Evolutionary conservation across 2,888 invertebrate genomes (phyloP), one percentile per base, ranked within the genome.

Genomic region (Xanthia togata): DNA sequence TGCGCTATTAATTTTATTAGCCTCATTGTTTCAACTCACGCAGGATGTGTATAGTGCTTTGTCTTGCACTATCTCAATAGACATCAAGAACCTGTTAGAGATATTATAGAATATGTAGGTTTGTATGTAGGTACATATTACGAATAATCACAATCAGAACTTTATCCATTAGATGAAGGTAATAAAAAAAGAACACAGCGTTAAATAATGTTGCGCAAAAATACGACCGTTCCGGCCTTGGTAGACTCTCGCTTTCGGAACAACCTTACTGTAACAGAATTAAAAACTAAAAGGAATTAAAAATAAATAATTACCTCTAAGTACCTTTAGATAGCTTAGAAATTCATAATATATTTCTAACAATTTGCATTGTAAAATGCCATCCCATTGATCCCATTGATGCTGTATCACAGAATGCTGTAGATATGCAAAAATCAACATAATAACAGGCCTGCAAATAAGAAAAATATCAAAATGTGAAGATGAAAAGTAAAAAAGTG

Each of bases 201-300:
- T 77, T 77, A 67, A 79, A 65, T 81, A 77, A n/a, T 67, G 67
- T 86, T 86, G 83, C 81, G 82, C 74, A 84, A 85, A 82, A 79
- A 77, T 76, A 79, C 73, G 47, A 76, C 81, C 79, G 78, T 83
- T 85, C 70, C 89, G 86, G 85, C 92, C 91, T 92, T 92, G 89
- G 77, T 75, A 81, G 85, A 79, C 84, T 89, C 88, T 90, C 90
- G 87, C 89, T 91, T 91, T 91, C 89, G 73, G 88, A 88, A 78
- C 81, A 88, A 87, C 85, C 86, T 90, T 88, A 85, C 79, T 83
- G 70, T 72, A 83, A 76, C 78, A 75, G 70, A 57, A 73, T 69
- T 69, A 73, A 83, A 68, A 81, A 81, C 68, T 78, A 65, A 83
- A 80, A 81, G 70, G 83, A 0, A 41, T 41, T 41, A 41, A 9